Conservation (phyloP, 2,113 vertebrate genomes). For the Calyptomena viridis region DNA sequence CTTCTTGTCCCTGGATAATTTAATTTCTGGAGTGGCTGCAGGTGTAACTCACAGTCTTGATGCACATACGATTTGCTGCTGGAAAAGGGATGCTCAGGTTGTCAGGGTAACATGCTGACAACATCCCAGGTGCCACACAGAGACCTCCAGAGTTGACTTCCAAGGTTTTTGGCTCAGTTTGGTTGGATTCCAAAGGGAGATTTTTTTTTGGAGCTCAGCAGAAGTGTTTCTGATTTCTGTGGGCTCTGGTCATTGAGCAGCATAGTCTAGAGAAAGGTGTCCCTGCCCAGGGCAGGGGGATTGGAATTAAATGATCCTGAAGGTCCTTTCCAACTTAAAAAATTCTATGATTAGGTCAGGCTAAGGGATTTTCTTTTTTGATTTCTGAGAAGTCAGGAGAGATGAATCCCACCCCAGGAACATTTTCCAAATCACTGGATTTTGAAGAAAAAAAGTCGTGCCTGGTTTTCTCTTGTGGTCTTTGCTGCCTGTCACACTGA, state of each 20-base stretch:
- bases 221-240: neutral
- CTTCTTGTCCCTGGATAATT: neutral
- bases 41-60: neutral
- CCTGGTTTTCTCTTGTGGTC: neutral
- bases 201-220: neutral
- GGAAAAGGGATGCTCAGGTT: neutral
- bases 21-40: neutral
- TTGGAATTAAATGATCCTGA: neutral
- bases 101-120: neutral
- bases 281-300: neutral
- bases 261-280: neutral
- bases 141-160: neutral
- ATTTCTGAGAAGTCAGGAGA: neutral
- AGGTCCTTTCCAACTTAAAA: neutral
- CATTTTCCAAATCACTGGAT: neutral
- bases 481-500: neutral
- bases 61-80: neutral
- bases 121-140: fast-evolving
- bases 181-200: neutral
- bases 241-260: neutral
- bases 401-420: neutral
- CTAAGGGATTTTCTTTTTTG: neutral
- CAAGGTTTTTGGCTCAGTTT: neutral
- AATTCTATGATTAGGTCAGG: neutral
- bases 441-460: neutral